Evolutionary conservation across 2,113 vertebrate genomes (phyloP).

Genomic region (Eulacestoma nigropectus): DNA sequence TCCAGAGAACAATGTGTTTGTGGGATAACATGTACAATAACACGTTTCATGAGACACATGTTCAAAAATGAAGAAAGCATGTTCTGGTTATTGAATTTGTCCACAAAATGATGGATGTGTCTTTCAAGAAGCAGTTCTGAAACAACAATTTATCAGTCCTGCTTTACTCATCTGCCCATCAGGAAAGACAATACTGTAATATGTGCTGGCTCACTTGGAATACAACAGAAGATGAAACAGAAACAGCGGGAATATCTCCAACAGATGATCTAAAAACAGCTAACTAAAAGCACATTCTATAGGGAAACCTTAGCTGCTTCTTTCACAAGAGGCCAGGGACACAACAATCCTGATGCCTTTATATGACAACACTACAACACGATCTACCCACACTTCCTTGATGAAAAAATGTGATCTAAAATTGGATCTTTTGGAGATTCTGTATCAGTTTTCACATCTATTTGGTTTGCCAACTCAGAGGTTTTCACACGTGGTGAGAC

Average conservation of each 20-base stretch:
- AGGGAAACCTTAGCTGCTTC: background rate
- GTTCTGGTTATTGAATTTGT: background rate
- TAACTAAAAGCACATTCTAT: background rate
- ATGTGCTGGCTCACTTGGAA: background rate
- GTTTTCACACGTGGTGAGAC: background rate
- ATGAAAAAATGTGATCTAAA: background rate
- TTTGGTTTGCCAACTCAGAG: background rate
- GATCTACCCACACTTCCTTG: background rate
- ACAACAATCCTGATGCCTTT: background rate
- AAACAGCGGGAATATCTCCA: background rate
- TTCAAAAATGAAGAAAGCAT: background rate
- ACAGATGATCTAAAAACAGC: background rate
- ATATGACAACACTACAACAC: background rate
- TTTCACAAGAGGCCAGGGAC: fast-evolving
- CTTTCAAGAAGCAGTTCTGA: background rate
- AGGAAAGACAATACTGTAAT: background rate
- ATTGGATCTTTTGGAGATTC: background rate
- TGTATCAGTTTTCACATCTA: background rate
- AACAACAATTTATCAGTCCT: background rate
- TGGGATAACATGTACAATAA: background rate
- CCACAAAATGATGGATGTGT: background rate
- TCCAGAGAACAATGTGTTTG: background rate
- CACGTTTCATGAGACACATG: background rate
- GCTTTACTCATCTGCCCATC: background rate
- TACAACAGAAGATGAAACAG: background rate